Percentiles rank a stretch among this genome's conserved stretches.
These are phyloP conservation scores for Pogonomyrmex barbatus DNA, from an alignment of 1,140 invertebrate genomes.

Conservation along the genomic window DNA sequence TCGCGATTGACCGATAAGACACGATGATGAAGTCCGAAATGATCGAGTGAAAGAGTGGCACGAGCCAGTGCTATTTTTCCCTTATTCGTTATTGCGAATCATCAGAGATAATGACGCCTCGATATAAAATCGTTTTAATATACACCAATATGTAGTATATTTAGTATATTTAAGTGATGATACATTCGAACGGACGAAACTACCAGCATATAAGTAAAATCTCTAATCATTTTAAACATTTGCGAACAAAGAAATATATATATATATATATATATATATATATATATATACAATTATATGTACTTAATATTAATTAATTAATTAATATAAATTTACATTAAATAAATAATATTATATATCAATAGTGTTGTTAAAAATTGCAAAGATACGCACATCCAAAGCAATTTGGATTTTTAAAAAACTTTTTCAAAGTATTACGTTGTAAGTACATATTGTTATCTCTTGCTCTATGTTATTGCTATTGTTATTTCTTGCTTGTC, in stretches of 20 bases:
- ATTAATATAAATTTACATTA: no score
- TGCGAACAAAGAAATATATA: neutral
- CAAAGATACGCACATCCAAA: neutral
- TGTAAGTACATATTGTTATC: neutral
- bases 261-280: neutral
- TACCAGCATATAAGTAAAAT: neutral
- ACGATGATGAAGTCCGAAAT: constrained; percentile 60
- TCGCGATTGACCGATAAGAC: constrained; percentile 69
- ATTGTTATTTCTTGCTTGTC: no score
- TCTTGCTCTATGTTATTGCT: neutral
- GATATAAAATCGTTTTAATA: neutral
- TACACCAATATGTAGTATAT: neutral
- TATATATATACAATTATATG: neutral
- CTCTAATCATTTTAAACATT: neutral
- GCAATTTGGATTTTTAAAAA: neutral
- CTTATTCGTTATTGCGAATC: constrained; percentile 20
- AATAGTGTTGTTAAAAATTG: constrained; percentile 1
- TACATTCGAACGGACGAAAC: neutral
- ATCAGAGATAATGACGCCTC: neutral
- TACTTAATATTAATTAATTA: neutral
- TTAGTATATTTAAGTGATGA: neutral
- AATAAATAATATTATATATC: neutral
- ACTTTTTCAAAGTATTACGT: neutral
- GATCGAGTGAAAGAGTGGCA: constrained; percentile 45
- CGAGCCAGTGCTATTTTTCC: constrained; percentile 3